Evolutionary conservation across 2,113 vertebrate species (phyloP).

Genomic region (Gobio gobio): DNA sequence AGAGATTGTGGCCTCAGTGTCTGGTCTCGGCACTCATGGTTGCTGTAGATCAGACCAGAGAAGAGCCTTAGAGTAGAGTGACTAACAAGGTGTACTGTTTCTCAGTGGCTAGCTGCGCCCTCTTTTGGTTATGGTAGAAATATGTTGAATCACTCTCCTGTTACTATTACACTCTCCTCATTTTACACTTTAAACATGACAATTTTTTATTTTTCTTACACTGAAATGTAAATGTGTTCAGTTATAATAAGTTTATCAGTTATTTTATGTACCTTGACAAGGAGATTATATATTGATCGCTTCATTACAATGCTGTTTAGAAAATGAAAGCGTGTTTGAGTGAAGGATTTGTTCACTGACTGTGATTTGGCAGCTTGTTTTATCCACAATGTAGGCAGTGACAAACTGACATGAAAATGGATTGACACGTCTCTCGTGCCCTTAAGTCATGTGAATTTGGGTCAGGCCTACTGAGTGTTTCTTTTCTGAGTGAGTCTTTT

Average conservation of each 20-base stretch:
- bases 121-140: constrained; percentile 47
- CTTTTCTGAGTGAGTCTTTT: too few relatives aligned
- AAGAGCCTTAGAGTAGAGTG: not conserved
- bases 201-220: not conserved
- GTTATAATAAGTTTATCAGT: not conserved
- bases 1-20: constrained; percentile 32
- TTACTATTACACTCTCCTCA: not conserved
- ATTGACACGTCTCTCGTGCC: constrained; percentile 29
- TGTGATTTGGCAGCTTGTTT: constrained; percentile 28
- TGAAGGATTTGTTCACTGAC: constrained; percentile 22
- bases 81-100: constrained; percentile 9
- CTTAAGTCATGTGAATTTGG: constrained; percentile 45
- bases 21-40: constrained; percentile 21
- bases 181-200: not conserved
- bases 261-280: not conserved
- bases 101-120: constrained; percentile 52
- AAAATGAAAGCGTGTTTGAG: constrained; percentile 7
- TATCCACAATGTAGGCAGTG: constrained; percentile 35
- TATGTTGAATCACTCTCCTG: not conserved
- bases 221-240: not conserved
- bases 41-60: constrained; percentile 20
- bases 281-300: not conserved
- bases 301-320: constrained; percentile 31
- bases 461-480: constrained; percentile 35
- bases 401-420: constrained; percentile 31